Evolutionary conservation across 2,113 vertebrate genomes (phyloP), one percentile per base, ranked within the genome.

Genomic region (Neomonachus schauinslandi): DNA sequence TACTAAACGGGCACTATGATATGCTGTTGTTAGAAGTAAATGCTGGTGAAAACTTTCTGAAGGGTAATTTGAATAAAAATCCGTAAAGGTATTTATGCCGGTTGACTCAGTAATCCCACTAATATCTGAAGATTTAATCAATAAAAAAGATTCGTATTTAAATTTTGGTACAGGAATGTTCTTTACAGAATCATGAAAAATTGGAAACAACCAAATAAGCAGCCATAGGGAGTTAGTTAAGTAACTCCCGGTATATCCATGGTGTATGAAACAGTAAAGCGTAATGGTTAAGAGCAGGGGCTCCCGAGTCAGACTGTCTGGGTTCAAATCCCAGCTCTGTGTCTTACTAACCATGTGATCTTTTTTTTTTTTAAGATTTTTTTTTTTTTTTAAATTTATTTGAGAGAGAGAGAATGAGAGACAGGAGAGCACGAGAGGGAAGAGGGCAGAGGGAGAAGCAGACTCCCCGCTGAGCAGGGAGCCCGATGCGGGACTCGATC

Each of bases 61-160:
- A 80, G 24, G 36, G 36, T 59, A 61, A 49, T 90, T 92, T 94
- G 51, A 81, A 69, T 85, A 57, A 91, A 96, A 91, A 65, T 53
- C 31, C n/a, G 39, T 79, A 31, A 14, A 93, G 86, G 6, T 67
- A 61, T 89, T 95, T 72, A 65, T 90, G 28, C 14, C 21, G 61
- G 19, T 77, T 94, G 72, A 92, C n/a, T 95, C 83, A 93, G n/a
- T 89, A 95, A 89, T 95, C 21, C 19, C 24, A 79, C 67, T 94
- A 97, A 12, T 94, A 46, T 77, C 26, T 39, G 53, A 83, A 95
- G 19, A 3, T 39, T 59, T 89, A 89, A 46, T 85, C 33, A 19
- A 33, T 51, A 42, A 65, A 82, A 72, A 90, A 49, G 8, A 61
- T 91, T 93, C 76, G 39, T 69, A 81, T 95, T 84, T 88, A 80